Base-by-base conservation (phyloP, 2,797 vertebrate genomes). In the Phoeniculus purpureus region DNA sequence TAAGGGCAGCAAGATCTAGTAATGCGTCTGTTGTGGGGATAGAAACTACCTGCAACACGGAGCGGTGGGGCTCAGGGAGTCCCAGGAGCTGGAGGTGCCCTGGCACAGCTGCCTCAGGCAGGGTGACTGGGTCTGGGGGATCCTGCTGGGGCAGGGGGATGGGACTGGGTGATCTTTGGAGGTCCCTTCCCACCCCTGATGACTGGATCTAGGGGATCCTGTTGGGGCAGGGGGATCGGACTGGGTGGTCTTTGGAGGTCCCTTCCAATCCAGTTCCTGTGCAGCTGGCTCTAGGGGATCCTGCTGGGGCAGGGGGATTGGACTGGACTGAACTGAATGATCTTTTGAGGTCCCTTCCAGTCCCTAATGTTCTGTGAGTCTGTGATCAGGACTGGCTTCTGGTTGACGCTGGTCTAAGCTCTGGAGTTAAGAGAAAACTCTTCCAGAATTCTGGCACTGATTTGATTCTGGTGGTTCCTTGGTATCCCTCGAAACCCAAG, bases 71-170 rank as follows among this genome's bases (percentile, higher is more conserved):
- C 16, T 64, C 34, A 66, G 9, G 13, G 21, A 54, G 32, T n/a
- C 13, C n/a, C 15, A 11, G 37, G 43, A 32, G 17, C 9, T 52
- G 71, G 48, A 75, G 21, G 11, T 66, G 55, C n/a, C 66, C 31
- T 15, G 22, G 31, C 61, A 61, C 1, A 4, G 37, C 0, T 0
- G 12, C 8, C 12, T 17, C 12, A 2, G 75, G 31, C 7, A 4
- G 18, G 43, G 21, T 2, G 10, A 16, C 5, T 0, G 3, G 48
- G 48, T 18, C 37, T 37, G 12, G 37, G 37, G 37, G 37, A 37
- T 37, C 37, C 37, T 37, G 31, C 62, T 59, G 32, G 34, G n/a
- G 56, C 45, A 21, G 62, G 15, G 31, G 37, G 37, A 37, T 37
- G 9, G 37, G 37, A 37, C 37, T 37, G 37, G 37, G 12, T 37